Evolutionary conservation across 2,113 vertebrate species (phyloP), one percentile per base, ranked within the genome.

Genomic region (Suricata suricatta): DNA sequence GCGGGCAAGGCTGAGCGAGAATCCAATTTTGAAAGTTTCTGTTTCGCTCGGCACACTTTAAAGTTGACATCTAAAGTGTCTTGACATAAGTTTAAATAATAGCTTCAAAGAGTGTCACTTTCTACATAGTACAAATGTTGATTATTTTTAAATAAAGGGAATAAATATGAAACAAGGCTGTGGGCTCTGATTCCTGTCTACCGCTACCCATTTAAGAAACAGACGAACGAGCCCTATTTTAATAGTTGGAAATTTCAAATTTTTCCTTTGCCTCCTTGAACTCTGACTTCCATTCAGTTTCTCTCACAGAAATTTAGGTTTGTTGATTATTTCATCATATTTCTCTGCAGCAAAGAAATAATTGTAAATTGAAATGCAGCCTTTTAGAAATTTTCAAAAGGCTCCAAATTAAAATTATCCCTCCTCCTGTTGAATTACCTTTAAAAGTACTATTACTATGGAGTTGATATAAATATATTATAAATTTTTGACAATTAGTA

Each of bases 401-500:
- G 31, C 14, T 93, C 35, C 15, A 80, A 60, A 54, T 88, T 94
- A 92, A 72, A 90, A 77, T 74, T 27, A 69, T 16, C 10, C 54
- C 19, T 66, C 17, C 11, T 6, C 10, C 81, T 6, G 19, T 27
- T 38, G 25, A 87, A 77, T 82, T 64, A 71, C 12, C 33, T n/a
- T 79, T 64, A 41, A 83, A 95, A 69, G 33, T 84, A 41, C 5
- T 63, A 71, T 47, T 54, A 91, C 13, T 16, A 25, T 52, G 31
- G 25, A 50, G 29, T 63, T 94, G 52, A 68, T 29, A 15, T 52
- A 96, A 93, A 85, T 63, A 47, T 69, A 64, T 57, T 68, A 80
- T 8, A 88, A 11, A 52, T 86, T 96, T 96, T 85, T 94, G 52
- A 35, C 81, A 96, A 94, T 44, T 66, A 38, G 63, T 85, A 63